Percentiles rank a stretch among this genome's conserved stretches.
phyloP scores from a whole-genome alignment of 1,140 invertebrate species.

The Aphaenogaster rudis region DNA sequence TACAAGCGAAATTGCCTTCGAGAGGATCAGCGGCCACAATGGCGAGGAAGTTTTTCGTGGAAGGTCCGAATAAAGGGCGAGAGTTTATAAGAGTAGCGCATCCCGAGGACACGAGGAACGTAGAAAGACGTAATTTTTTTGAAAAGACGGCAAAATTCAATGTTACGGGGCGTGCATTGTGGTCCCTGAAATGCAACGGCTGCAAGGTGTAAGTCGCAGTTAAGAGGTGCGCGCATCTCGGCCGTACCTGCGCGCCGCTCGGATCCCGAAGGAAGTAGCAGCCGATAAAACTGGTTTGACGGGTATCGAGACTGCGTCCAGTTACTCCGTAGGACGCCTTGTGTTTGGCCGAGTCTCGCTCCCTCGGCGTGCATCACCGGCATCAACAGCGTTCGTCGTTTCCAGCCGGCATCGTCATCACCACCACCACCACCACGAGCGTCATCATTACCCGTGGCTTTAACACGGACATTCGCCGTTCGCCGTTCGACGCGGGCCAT shows the following conservation, averaged over 20 bases:
- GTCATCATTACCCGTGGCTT: slow-evolving; percentile 46
- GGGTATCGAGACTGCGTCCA: slow-evolving; percentile 80
- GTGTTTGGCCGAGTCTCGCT: slow-evolving; percentile 72
- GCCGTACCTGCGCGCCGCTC: slow-evolving; percentile 74
- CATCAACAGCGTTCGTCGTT: slow-evolving; percentile 33
- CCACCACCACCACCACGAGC: slow-evolving; percentile 54
- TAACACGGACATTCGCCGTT: slow-evolving; percentile 17
- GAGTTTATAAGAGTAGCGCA: slow-evolving; percentile 10
- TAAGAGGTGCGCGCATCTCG: slow-evolving; percentile 63
- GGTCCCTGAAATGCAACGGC: background rate
- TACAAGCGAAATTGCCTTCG: slow-evolving; percentile 46
- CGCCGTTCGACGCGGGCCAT: slow-evolving; percentile 56
- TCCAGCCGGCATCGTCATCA: slow-evolving; percentile 66
- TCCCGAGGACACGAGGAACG: background rate
- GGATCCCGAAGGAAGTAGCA: slow-evolving; percentile 85
- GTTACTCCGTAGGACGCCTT: slow-evolving; percentile 75
- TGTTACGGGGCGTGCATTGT: slow-evolving; percentile 6
- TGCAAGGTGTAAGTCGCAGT: slow-evolving; percentile 71
- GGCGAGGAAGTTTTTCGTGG: slow-evolving; percentile 45
- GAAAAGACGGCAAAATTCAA: slow-evolving; percentile 49
- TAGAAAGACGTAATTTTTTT: slow-evolving; percentile 56
- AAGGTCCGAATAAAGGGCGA: slow-evolving; percentile 17
- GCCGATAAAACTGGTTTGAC: slow-evolving; percentile 87
- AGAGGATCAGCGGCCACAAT: slow-evolving; percentile 41
- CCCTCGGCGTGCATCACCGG: slow-evolving; percentile 44